Percentiles rank a stretch among this genome's conserved stretches.
phyloP scores from a whole-genome alignment of 2,888 invertebrate genomes.

The Drosophila infuscata region DNA sequence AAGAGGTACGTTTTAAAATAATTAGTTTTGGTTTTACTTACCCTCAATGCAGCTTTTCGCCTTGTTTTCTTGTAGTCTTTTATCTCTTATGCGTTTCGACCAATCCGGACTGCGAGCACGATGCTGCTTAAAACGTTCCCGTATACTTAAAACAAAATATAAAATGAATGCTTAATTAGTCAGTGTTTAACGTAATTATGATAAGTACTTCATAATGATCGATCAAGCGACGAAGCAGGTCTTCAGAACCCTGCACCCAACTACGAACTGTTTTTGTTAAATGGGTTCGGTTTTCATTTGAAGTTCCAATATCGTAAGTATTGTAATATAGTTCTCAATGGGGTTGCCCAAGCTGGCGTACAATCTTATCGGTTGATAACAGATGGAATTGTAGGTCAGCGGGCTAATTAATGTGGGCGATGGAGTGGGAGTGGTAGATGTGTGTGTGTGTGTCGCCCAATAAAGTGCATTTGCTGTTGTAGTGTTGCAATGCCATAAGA shows the following conservation, averaged over 20 bases:
- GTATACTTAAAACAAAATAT: conserved; percentile 73
- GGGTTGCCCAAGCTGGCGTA: conserved; percentile 23
- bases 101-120: conserved; percentile 85
- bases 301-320: conserved; percentile 17
- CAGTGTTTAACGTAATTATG: background rate
- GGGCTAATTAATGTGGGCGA: conserved; percentile 40
- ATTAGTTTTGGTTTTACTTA: conserved; percentile 50
- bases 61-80: conserved; percentile 83
- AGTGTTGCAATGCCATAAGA: conserved; percentile 30
- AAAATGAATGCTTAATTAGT: conserved; percentile 6
- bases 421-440: background rate
- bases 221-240: conserved; percentile 24
- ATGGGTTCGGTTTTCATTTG: conserved; percentile 5
- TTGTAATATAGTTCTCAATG: background rate
- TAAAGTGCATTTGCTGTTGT: conserved; percentile 11
- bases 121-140: conserved; percentile 83
- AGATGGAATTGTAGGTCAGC: conserved; percentile 53
- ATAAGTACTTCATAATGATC: conserved; percentile 40
- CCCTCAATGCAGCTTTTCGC: conserved; percentile 83
- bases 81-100: conserved; percentile 84
- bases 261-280: conserved; percentile 21
- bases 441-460: conserved; percentile 2
- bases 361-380: conserved; percentile 57
- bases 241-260: conserved; percentile 19
- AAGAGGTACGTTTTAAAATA: background rate